Base-by-base conservation (phyloP, 1,140 invertebrate genomes). In the Microplitis demolitor region DNA sequence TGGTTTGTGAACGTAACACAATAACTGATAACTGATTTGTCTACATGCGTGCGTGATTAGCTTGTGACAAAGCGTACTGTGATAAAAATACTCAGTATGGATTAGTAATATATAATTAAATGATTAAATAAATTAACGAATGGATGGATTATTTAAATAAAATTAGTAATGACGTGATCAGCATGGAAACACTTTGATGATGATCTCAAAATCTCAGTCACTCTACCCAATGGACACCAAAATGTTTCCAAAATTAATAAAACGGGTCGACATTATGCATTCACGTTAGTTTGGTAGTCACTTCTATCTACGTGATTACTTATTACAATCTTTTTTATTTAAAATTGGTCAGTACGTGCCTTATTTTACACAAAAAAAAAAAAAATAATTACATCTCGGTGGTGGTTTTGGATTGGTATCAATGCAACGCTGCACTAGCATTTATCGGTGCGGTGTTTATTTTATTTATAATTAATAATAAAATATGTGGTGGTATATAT, bases 161-260 rank as follows among this genome's bases (percentile, higher is more conserved):
- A 50, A 45, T 66, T 66, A 73, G 67, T 76, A 34, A 72, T 50
- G 70, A 71, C 69, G 50, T 76, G 4, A 58, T 33, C 39, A 24
- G 24, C 39, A 66, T 84, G 87, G 86, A 87, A 88, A 88, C 87
- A 88, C 85, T 85, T 87, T 87, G 87, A 87, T 11, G 11, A 45
- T 9, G 6, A 45, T 45, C 8, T 45, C 39, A 45, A 35, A 74
- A 68, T 71, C 34, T 72, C 64, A 50, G 58, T 66, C 16, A 68
- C 61, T 62, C 33, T 66, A 35, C n/a, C 31, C 33, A 33, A 50
- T 24, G 24, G 50, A 56, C 61, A 68, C 61, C 85, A 87, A 87
- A 87, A 86, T 87, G 84, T 87, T 87, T 87, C 84, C 86, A 87
- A 34, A 63, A 37, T 14, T 60, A 9, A 16, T 45, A 62, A 71